A percentile compares a stretch with the other conserved stretches of the same genome.
phyloP scores from a whole-genome alignment of 2,888 invertebrate genomes.

The Stenichneumon culpator region DNA sequence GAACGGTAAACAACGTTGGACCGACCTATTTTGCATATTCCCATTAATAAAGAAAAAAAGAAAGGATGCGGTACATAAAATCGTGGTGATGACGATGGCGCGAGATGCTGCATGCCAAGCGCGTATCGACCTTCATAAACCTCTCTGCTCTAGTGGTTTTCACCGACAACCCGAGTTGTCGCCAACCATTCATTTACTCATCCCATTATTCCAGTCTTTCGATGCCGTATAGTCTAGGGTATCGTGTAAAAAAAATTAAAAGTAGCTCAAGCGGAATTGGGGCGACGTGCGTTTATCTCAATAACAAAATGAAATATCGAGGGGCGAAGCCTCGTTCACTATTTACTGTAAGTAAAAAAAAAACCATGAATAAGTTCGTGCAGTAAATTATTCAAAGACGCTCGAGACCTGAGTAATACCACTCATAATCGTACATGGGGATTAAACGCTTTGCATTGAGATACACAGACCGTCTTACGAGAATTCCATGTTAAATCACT shows the following conservation, averaged over 20 bases:
- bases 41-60: slow-evolving; percentile 78
- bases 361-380: neutral
- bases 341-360: neutral
- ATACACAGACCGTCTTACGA: neutral
- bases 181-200: slow-evolving; percentile 31
- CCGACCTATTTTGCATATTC: slow-evolving; percentile 76
- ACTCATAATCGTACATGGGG: neutral
- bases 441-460: neutral
- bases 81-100: slow-evolving; percentile 37
- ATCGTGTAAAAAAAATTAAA: neutral
- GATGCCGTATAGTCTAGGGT: neutral
- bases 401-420: neutral
- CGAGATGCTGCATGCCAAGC: slow-evolving; percentile 59
- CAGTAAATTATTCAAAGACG: neutral
- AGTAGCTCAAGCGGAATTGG: neutral
- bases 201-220: slow-evolving; percentile 20
- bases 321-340: neutral
- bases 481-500: slow-evolving; percentile 16
- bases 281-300: neutral
- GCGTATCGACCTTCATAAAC: slow-evolving; percentile 69
- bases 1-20: slow-evolving; percentile 74
- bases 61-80: slow-evolving; percentile 54
- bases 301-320: neutral
- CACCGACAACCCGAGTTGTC: slow-evolving; percentile 24
- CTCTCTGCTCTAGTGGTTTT: slow-evolving; percentile 36